Evolutionary conservation across 2,888 invertebrate genomes (phyloP).

Genomic region (Emesis furor): DNA sequence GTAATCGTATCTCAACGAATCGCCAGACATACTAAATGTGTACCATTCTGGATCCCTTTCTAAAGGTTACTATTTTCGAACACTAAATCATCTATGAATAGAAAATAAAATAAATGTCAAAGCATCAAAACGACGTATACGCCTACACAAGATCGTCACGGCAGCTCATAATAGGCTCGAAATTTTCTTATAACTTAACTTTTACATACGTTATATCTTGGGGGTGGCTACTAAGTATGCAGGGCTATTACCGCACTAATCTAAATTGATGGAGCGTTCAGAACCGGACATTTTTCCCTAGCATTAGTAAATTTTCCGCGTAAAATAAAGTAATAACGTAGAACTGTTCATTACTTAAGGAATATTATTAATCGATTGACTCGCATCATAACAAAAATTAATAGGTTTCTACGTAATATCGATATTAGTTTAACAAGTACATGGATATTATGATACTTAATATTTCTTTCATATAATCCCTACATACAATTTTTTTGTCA

Average conservation of each 20-base stretch:
- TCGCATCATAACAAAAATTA: conserved; percentile 75
- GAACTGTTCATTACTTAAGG: conserved; percentile 89
- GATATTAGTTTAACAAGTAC: neutral
- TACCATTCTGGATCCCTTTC: no score
- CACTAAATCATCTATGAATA: no score
- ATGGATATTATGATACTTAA: no score
- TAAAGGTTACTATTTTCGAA: no score
- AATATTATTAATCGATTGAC: conserved; percentile 32
- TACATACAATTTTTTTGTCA: no score
- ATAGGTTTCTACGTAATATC: conserved; percentile 8
- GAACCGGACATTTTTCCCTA: conserved; percentile 88
- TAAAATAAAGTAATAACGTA: conserved; percentile 90
- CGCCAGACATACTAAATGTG: no score
- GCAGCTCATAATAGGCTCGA: conserved; percentile 88
- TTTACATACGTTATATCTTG: conserved; percentile 87
- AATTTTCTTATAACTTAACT: conserved; percentile 90
- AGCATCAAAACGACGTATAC: conserved; percentile 80
- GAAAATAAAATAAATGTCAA: conserved; percentile 32
- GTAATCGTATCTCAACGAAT: no score
- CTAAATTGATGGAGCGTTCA: conserved; percentile 91
- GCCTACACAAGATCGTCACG: conserved; percentile 80
- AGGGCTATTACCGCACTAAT: conserved; percentile 89
- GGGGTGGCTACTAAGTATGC: conserved; percentile 86
- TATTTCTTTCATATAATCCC: no score
- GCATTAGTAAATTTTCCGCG: conserved; percentile 90